Conservation (phyloP, 2,888 invertebrate genomes). For the Polylopha cassiicola region DNA sequence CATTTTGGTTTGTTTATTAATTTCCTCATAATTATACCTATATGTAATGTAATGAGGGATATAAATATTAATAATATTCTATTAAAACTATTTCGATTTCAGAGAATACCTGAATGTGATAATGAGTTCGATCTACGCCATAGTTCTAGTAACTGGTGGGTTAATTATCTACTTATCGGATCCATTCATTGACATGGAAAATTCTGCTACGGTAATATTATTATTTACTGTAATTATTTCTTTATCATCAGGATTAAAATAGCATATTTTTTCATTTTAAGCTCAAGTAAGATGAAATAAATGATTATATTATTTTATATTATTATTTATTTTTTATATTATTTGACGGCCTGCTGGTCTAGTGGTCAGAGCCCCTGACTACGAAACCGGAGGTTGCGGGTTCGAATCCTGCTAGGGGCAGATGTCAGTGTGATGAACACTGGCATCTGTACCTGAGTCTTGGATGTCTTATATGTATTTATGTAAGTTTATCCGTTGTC, state of each 20-base stretch:
- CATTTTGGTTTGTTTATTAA: not conserved
- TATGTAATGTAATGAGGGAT: not conserved
- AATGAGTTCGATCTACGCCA: slow-evolving; percentile 82
- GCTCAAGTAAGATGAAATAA: not conserved
- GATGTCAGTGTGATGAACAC: too few species aligned
- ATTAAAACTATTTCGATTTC: slow-evolving; percentile 37
- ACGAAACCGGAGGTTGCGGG: too few species aligned
- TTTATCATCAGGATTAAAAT: not conserved
- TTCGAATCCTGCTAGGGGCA: too few species aligned
- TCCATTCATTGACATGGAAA: slow-evolving; percentile 51
- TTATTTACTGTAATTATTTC: not conserved
- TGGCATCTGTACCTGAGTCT: too few species aligned
- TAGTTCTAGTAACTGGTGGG: slow-evolving; percentile 81
- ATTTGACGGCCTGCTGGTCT: too few species aligned
- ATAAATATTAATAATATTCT: slow-evolving; percentile 13
- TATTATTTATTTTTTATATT: too few species aligned
- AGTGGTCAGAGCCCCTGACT: too few species aligned
- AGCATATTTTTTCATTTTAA: slow-evolving; percentile 19
- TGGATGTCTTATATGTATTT: too few species aligned
- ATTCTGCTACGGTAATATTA: slow-evolving; percentile 71
- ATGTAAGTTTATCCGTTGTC: too few species aligned
- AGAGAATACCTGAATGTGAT: slow-evolving; percentile 79
- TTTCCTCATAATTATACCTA: not conserved
- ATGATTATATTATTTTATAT: slow-evolving; percentile 7
- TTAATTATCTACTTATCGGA: slow-evolving; percentile 80